Conservation (phyloP, 1,140 invertebrate genomes). For the Ceratina japonica region DNA sequence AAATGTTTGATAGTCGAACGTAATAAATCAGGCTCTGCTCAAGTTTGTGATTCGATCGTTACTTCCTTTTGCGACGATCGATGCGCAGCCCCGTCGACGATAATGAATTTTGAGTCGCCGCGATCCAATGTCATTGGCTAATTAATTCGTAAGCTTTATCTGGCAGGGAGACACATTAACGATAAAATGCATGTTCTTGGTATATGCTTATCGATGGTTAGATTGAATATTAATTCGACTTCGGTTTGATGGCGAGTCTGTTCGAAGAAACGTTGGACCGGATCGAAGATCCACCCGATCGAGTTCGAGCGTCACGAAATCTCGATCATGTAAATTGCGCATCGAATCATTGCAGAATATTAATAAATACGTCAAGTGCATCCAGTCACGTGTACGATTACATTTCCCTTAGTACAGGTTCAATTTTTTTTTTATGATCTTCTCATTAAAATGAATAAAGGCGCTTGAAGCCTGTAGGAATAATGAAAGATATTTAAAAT, state of each 20-base stretch:
- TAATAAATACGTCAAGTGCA: background rate
- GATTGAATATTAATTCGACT: slow-evolving; percentile 68
- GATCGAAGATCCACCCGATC: slow-evolving; percentile 35
- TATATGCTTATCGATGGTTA: slow-evolving; percentile 58
- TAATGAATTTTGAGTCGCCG: slow-evolving; percentile 35
- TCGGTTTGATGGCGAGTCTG: slow-evolving; percentile 26
- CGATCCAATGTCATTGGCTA: slow-evolving; percentile 48
- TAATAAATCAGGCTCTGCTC: slow-evolving; percentile 57
- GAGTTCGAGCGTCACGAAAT: background rate
- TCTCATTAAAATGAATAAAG: too few species aligned
- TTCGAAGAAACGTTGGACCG: slow-evolving; percentile 46
- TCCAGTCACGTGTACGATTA: background rate
- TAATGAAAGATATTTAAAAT: background rate
- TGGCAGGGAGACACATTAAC: slow-evolving; percentile 47
- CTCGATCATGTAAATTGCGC: background rate
- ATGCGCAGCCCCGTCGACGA: background rate
- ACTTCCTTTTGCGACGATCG: slow-evolving; percentile 2
- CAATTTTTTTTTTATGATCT: too few species aligned
- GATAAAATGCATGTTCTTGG: slow-evolving; percentile 64
- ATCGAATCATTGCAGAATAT: background rate
- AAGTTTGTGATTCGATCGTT: background rate
- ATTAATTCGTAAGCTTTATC: slow-evolving; percentile 74
- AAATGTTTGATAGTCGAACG: slow-evolving; percentile 50
- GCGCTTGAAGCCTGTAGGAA: too few species aligned
- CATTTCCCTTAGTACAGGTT: too few species aligned